Conservation (phyloP, 2,797 vertebrate genomes). For the Neoniphon sammara region DNA sequence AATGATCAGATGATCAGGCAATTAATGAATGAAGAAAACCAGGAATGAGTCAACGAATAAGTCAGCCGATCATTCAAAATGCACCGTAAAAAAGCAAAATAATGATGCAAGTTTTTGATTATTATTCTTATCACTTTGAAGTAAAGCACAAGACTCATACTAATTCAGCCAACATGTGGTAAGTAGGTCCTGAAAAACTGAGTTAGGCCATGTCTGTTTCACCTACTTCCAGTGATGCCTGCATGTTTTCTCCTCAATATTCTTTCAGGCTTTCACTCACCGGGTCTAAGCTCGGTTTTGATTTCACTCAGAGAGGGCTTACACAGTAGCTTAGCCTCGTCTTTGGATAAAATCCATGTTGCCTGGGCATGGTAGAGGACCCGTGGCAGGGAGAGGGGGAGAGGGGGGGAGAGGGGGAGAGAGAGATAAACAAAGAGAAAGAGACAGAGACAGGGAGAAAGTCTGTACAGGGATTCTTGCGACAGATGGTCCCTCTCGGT, state of each 20-base stretch:
- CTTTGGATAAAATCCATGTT: slow-evolving; percentile 71
- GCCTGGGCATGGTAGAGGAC: slow-evolving; percentile 59
- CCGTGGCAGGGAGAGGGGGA: slow-evolving; percentile 49
- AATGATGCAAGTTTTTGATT: neutral
- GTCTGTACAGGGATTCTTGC: slow-evolving; percentile 51
- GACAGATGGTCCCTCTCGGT: slow-evolving; percentile 74
- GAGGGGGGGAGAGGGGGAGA: neutral
- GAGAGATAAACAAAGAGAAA: slow-evolving; percentile 25
- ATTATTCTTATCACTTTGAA: slow-evolving; percentile 2
- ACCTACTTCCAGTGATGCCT: slow-evolving; percentile 45
- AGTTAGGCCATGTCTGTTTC: slow-evolving; percentile 28
- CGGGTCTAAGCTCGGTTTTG: slow-evolving; percentile 72
- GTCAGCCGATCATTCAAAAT: neutral
- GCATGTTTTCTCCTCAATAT: slow-evolving; percentile 39
- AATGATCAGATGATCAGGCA: neutral
- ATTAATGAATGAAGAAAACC: slow-evolving; percentile 12
- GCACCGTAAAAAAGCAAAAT: too few species aligned
- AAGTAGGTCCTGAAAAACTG: slow-evolving; percentile 19
- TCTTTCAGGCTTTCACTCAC: slow-evolving; percentile 47
- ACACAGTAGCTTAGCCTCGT: slow-evolving; percentile 77
- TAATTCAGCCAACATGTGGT: slow-evolving; percentile 15
- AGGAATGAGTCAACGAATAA: slow-evolving; percentile 7
- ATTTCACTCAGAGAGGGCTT: slow-evolving; percentile 75
- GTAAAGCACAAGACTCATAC: slow-evolving; percentile 2
- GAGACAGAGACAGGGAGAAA: slow-evolving; percentile 36